Conservation (phyloP, 2,113 vertebrate species). For the Sinosuthora webbiana region DNA sequence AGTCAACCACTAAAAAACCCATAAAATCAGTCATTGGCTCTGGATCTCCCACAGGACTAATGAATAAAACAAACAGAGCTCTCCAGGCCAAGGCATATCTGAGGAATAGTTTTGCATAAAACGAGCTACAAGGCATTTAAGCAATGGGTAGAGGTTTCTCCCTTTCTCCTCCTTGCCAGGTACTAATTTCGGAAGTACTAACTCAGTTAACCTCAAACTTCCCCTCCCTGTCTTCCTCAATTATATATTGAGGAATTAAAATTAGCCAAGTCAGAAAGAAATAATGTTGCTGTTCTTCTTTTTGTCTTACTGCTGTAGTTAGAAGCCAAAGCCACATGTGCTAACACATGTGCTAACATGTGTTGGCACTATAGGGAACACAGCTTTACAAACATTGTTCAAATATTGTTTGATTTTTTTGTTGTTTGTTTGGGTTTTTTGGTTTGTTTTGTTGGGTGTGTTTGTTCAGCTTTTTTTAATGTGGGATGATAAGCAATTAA, state of each 20-base stretch:
- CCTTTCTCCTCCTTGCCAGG: neutral
- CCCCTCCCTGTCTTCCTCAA: neutral
- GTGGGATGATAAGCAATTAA: neutral
- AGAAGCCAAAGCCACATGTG: neutral
- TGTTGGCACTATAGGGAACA: neutral
- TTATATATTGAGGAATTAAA: neutral
- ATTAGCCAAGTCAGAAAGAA: neutral
- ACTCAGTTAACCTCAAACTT: neutral
- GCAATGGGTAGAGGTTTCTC: neutral
- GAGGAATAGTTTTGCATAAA: neutral
- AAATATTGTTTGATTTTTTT: neutral
- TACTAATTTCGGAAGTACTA: neutral
- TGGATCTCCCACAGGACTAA: neutral
- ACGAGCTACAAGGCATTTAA: neutral
- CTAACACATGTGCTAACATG: neutral
- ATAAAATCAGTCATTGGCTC: neutral
- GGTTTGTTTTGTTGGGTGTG: no score
- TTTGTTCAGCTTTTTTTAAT: neutral
- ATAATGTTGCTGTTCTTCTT: neutral
- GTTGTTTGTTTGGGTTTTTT: no score
- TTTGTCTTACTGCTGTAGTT: neutral
- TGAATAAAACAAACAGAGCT: constrained; percentile 2
- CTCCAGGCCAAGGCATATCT: neutral
- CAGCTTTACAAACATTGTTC: neutral
- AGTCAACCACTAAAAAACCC: neutral